Percentiles rank a stretch among this genome's conserved stretches.
These are phyloP conservation scores for Colaptes auratus DNA, from an alignment of 2,113 vertebrate species.

Conservation along the genomic window DNA sequence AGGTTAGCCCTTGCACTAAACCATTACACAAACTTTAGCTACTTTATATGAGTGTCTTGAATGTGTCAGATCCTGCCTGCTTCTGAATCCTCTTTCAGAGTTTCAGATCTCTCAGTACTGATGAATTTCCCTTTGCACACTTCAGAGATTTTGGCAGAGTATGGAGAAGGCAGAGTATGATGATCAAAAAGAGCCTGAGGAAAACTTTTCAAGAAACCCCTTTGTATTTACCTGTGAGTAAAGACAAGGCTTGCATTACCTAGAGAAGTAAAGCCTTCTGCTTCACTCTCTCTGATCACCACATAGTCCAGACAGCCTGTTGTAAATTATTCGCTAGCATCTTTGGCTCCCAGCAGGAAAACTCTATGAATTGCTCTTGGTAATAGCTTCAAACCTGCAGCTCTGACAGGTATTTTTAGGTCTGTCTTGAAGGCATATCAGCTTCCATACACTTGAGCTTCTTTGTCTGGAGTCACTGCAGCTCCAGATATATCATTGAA, in stretches of 20 bases:
- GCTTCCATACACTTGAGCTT: slow-evolving; percentile 59
- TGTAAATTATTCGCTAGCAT: slow-evolving; percentile 48
- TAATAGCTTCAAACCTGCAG: slow-evolving; percentile 68
- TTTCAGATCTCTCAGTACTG: background rate
- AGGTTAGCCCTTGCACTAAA: too few relatives aligned
- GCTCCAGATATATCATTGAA: slow-evolving; percentile 73
- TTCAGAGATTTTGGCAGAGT: background rate
- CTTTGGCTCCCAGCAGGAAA: slow-evolving; percentile 71
- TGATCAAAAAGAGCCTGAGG: background rate
- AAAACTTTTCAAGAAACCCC: background rate
- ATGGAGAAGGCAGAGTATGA: background rate
- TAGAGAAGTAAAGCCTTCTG: background rate
- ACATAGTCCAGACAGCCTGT: slow-evolving; percentile 3
- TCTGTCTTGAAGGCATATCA: slow-evolving; percentile 72
- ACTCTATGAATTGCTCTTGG: slow-evolving; percentile 46
- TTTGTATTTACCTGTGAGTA: background rate
- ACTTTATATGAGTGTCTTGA: background rate
- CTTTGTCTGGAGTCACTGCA: slow-evolving; percentile 75
- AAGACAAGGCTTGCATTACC: background rate
- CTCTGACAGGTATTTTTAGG: slow-evolving; percentile 80
- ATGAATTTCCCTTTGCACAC: background rate
- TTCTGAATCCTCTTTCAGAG: background rate
- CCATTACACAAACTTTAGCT: background rate
- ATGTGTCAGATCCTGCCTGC: background rate
- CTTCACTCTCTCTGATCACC: background rate